These are phyloP conservation scores for Crocodylus rhombifer DNA, from an alignment of 2,797 vertebrate species.

Conservation along the genomic window DNA sequence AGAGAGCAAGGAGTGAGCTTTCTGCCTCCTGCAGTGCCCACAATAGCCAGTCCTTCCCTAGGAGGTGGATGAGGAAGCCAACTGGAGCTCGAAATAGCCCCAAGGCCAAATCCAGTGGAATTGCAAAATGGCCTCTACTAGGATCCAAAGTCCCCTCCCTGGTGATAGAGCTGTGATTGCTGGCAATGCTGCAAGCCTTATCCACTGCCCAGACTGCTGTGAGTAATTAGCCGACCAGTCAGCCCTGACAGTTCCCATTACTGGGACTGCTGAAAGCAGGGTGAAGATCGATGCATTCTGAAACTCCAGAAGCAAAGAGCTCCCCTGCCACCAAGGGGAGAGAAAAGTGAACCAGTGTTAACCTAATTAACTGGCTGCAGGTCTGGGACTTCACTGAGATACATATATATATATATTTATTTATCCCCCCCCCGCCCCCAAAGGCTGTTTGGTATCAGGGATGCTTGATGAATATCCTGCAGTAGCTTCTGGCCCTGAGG, in stretches of 20 bases:
- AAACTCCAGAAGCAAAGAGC: too few species aligned
- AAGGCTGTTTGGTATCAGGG: neutral
- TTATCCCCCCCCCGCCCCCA: neutral
- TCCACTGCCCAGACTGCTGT: neutral
- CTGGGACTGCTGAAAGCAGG: neutral
- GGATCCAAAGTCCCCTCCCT: neutral
- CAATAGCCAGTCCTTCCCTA: neutral
- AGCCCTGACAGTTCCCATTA: neutral
- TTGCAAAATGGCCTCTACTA: too few species aligned
- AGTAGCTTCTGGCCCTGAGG: too few species aligned
- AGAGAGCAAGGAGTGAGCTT: too few species aligned
- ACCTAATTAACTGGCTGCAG: neutral
- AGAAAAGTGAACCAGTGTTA: too few species aligned
- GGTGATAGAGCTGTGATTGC: neutral
- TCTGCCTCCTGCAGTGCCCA: neutral
- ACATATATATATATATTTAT: neutral
- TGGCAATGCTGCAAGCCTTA: neutral
- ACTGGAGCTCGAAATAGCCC: neutral
- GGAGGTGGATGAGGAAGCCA: neutral
- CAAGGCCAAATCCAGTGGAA: too few species aligned
- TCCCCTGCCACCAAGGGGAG: too few species aligned
- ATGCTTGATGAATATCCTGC: too few species aligned
- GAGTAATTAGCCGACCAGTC: neutral
- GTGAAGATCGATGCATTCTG: too few species aligned
- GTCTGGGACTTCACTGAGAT: neutral